Evolutionary conservation across 2,888 invertebrate genomes (phyloP).

Genomic region (Portevinia maculata): DNA sequence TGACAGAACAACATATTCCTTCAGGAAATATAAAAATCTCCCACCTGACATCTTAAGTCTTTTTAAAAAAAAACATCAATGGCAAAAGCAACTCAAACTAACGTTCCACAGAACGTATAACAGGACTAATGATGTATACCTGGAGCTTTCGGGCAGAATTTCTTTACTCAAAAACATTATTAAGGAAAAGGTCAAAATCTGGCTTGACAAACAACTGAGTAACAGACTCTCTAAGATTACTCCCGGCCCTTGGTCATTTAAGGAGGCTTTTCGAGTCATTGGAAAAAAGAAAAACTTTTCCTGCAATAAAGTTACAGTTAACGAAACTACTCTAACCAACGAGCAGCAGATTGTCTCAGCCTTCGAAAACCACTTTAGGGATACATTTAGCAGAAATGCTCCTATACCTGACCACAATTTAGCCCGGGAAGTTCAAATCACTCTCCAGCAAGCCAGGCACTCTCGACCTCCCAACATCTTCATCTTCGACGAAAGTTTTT

Average conservation of each 20-base stretch:
- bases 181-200: background rate
- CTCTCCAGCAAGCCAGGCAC: too few relatives aligned
- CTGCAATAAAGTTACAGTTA: too few relatives aligned
- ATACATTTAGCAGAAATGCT: too few relatives aligned
- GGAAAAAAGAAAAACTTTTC: too few relatives aligned
- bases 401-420: too few relatives aligned
- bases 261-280: too few relatives aligned
- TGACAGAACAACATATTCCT: background rate
- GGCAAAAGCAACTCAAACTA: background rate
- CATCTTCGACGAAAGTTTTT: background rate
- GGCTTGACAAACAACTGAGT: background rate
- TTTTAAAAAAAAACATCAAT: slow-evolving; percentile 1
- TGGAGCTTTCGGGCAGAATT: background rate
- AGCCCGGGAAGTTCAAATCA: too few relatives aligned
- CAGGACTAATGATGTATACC: background rate
- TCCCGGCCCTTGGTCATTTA: too few relatives aligned
- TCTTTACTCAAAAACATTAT: background rate
- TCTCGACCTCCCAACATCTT: too few relatives aligned
- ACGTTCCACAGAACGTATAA: background rate
- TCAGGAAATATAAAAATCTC: background rate
- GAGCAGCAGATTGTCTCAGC: too few relatives aligned
- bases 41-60: background rate
- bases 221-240: background rate
- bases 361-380: too few relatives aligned
- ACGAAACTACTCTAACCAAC: too few relatives aligned